These are phyloP conservation scores for Todiramphus chloris DNA, from an alignment of 2,113 vertebrate genomes.

Conservation along the genomic window DNA sequence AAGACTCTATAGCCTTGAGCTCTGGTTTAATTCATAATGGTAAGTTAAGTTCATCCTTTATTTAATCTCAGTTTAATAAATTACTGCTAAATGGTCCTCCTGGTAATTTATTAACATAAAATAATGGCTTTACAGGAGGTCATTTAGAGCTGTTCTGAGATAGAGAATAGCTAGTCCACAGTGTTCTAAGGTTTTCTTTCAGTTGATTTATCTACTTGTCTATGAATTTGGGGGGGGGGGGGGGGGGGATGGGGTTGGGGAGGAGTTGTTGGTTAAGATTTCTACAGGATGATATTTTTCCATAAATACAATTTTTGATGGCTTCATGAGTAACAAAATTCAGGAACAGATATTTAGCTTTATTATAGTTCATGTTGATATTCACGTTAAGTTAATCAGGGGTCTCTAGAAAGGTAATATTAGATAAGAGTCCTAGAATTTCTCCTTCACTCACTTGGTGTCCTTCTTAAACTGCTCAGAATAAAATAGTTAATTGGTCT, in stretches of 20 bases:
- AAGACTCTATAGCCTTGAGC: background rate
- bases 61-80: conserved; percentile 36
- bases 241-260: too few relatives aligned
- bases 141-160: background rate
- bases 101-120: conserved; percentile 17
- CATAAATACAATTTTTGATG: background rate
- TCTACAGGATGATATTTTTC: background rate
- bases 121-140: background rate
- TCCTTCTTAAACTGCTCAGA: background rate
- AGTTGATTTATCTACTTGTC: background rate
- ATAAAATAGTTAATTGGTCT: background rate
- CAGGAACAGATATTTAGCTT: background rate
- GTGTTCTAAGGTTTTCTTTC: background rate
- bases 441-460: background rate
- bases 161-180: background rate
- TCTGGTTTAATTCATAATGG: conserved; percentile 20
- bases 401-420: background rate
- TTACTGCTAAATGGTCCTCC: background rate
- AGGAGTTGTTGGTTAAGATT: background rate
- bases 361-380: background rate
- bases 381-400: background rate
- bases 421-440: background rate
- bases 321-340: background rate
- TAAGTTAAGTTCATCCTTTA: conserved; percentile 34
- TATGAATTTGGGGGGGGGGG: background rate